Evolutionary conservation across 2,113 vertebrate genomes (phyloP), one percentile per base, ranked within the genome.

Genomic region (Empidonax alnorum): DNA sequence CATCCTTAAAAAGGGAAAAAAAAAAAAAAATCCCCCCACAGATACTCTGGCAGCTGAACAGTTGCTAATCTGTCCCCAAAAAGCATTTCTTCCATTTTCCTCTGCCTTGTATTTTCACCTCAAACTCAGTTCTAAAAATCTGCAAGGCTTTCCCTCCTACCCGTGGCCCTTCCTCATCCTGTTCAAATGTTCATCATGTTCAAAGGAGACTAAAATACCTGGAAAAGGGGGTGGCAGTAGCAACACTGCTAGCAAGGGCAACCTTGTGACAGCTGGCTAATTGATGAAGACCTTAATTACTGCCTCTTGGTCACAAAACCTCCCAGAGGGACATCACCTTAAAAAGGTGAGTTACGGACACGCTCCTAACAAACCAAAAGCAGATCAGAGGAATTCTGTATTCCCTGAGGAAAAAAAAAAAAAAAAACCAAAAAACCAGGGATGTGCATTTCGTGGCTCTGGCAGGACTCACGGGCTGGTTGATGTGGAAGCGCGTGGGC

Each of bases 401-500:
- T 37, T 72, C 20, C 17, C 41, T 47, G 63, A 23, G 31, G 10
- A 16, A 31, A n/a, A 10, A 27, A 13, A 41, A 16, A 31, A n/a
- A 10, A 27, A 13, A 41, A 41, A 41, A 9, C 22, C n/a, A n/a
- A n/a, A n/a, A n/a, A n/a, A n/a, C n/a, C n/a, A n/a, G n/a, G n/a
- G n/a, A n/a, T 25, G n/a, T 14, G 61, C 0, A 0, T 46, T n/a
- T n/a, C n/a, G n/a, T n/a, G n/a, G n/a, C n/a, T n/a, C n/a, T n/a
- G n/a, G n/a, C n/a, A n/a, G n/a, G n/a, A n/a, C n/a, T n/a, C n/a
- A n/a, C 99, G 3, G 99, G 99, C 74, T 99, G 99, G 96, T 99
- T 99, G 97, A 99, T n/a, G 97, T 99, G 99, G 96, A 99, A 99
- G 33, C 99, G 97, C 7, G 99, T 99, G 0, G 99, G 99, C 99